Base-by-base conservation (phyloP, 2,888 invertebrate genomes). In the Villa cingulata region DNA sequence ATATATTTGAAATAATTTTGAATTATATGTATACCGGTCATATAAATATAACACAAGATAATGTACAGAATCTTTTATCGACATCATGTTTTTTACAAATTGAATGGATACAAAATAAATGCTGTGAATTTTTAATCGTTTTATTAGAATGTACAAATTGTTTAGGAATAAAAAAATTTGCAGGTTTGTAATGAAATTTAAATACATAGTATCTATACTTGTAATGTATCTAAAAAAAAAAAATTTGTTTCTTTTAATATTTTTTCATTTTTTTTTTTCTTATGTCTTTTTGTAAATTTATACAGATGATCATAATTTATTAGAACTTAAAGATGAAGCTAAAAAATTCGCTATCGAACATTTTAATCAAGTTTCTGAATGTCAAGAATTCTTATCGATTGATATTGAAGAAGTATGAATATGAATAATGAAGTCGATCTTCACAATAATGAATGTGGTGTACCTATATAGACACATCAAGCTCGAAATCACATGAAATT, bases 381-480 rank as follows among this genome's bases (percentile, higher is more conserved):
- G 54, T 42, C 59, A 59, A 9, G 62, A 61, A 39, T 62, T 62
- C 45, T 46, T 59, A 18, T 52, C 54, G 14, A 53, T 62, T 37
- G 49, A 55, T 2, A 56, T 55, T 40, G 56, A 56, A 9, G 61
- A 62, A 54, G 61, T 61, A 50, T 49, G 45, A 20, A n/a, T 37
- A 15, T 27, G 37, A 16, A 27, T 37, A 9, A 27, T 23, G 15
- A 14, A 23, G 34, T 23, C 37, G 12, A 15, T 1, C 5, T 20
- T 44, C n/a, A n/a, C n/a, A n/a, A n/a, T n/a, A n/a, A n/a, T n/a
- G n/a, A n/a, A n/a, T n/a, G n/a, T n/a, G n/a, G n/a, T n/a, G n/a
- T n/a, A n/a, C n/a, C n/a, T n/a, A n/a, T n/a, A n/a, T n/a, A n/a
- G n/a, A n/a, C n/a, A n/a, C n/a, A n/a, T n/a, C n/a, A n/a, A n/a